These are phyloP conservation scores for Cladopsammia gracilis DNA, from an alignment of 64 coral and sea anemone species.

Conservation along the genomic window DNA sequence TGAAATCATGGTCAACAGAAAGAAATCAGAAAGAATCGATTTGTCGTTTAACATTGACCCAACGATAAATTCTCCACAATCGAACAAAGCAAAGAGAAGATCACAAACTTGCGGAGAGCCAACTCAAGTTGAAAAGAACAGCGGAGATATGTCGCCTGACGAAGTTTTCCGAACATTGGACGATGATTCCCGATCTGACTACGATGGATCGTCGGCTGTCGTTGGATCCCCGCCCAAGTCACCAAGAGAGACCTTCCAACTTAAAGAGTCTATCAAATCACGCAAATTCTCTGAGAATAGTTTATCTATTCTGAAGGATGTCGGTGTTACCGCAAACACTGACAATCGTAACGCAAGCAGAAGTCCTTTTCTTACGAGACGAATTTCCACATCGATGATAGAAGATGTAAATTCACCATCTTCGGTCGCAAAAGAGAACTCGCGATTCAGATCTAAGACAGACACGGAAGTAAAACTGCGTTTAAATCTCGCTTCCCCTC, in stretches of 20 bases:
- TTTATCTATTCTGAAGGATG: constrained; percentile 14
- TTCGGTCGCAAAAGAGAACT: not conserved
- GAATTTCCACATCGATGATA: not conserved
- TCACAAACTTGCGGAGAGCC: not conserved
- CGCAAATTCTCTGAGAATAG: not conserved
- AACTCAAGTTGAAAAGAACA: not conserved
- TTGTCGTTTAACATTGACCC: not conserved
- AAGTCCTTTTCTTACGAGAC: not conserved
- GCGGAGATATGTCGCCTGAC: not conserved
- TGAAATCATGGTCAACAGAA: not conserved
- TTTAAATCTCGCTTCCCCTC: not conserved
- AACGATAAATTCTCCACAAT: not conserved
- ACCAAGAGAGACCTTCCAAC: not conserved
- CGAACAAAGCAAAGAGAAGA: not conserved
- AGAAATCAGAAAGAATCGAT: constrained; percentile 17
- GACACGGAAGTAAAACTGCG: not conserved
- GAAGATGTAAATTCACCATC: not conserved
- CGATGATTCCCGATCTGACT: not conserved
- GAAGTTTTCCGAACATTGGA: not conserved
- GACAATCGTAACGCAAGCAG: not conserved
- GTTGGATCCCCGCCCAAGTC: not conserved
- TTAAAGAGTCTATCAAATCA: not conserved
- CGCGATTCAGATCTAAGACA: no score
- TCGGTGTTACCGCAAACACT: not conserved
- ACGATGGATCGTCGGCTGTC: not conserved